Conservation (phyloP, 2,113 vertebrate species). For the Nyctibius bracteatus region DNA sequence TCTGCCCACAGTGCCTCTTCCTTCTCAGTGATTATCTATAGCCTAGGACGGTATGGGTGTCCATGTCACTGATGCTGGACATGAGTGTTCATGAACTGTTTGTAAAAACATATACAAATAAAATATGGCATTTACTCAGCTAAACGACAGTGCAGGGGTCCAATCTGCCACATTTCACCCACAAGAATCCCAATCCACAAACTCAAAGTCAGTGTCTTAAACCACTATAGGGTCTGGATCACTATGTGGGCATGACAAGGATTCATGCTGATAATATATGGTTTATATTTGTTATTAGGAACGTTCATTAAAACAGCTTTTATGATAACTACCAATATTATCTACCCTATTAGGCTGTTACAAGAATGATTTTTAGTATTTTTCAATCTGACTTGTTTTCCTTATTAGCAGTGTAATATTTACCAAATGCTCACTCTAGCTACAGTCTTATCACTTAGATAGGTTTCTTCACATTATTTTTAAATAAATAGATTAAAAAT, state of each 20-base stretch:
- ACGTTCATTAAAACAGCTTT: background rate
- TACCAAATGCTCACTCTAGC: background rate
- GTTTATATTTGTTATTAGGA: background rate
- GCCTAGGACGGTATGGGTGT: too few species aligned
- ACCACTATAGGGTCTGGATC: background rate
- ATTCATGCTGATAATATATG: background rate
- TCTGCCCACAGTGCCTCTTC: background rate
- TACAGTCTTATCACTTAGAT: background rate
- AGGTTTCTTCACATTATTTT: background rate
- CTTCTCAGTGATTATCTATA: rapidly evolving
- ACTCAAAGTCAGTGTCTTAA: background rate
- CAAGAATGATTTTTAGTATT: background rate
- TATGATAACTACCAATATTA: background rate
- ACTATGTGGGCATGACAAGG: background rate
- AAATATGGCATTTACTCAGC: background rate
- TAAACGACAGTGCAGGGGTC: background rate
- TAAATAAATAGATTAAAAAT: background rate
- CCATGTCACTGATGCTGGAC: background rate
- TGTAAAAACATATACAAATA: background rate
- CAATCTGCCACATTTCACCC: background rate
- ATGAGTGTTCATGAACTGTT: background rate
- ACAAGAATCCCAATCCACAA: background rate
- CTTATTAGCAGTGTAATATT: background rate
- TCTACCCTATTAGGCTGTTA: background rate
- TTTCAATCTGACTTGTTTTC: background rate